Conservation (phyloP, 2,113 vertebrate species). For the Uria lomvia region DNA sequence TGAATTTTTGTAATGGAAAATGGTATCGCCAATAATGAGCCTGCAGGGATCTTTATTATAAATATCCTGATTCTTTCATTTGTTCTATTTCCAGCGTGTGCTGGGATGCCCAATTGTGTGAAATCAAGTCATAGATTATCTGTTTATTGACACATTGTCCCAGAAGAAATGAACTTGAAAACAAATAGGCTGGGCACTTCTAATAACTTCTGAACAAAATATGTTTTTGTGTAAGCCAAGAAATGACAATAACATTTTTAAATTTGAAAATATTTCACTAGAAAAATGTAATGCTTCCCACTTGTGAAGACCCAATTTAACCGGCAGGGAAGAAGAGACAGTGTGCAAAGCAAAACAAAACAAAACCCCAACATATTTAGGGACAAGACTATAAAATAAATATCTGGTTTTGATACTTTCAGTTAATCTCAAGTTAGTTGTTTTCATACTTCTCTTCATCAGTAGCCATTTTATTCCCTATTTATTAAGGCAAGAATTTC, state of each 20-base stretch:
- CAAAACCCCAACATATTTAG: not conserved
- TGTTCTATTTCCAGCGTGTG: conserved; percentile 55
- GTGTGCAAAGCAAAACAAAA: not conserved
- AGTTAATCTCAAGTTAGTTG: not conserved
- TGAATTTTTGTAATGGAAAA: conserved; percentile 44
- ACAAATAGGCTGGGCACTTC: not conserved
- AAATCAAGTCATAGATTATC: conserved; percentile 77
- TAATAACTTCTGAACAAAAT: conserved; percentile 12
- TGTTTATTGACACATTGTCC: conserved; percentile 53
- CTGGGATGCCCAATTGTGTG: conserved; percentile 60
- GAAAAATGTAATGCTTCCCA: not conserved
- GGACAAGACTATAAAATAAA: not conserved
- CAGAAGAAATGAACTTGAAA: conserved; percentile 37
- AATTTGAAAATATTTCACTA: not conserved
- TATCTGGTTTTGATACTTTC: not conserved
- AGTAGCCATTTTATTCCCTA: not conserved
- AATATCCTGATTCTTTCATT: conserved; percentile 66
- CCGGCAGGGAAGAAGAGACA: not conserved
- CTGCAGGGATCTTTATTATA: conserved; percentile 42
- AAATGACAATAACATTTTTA: not conserved
- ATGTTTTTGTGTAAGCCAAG: not conserved
- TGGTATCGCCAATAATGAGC: conserved; percentile 61
- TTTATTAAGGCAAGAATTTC: not conserved
- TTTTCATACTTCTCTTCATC: not conserved
- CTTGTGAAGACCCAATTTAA: not conserved